Percentiles rank a stretch among this genome's conserved stretches.
phyloP scores from a whole-genome alignment of 2,888 invertebrate genomes.

The Cheilosia impressa region DNA sequence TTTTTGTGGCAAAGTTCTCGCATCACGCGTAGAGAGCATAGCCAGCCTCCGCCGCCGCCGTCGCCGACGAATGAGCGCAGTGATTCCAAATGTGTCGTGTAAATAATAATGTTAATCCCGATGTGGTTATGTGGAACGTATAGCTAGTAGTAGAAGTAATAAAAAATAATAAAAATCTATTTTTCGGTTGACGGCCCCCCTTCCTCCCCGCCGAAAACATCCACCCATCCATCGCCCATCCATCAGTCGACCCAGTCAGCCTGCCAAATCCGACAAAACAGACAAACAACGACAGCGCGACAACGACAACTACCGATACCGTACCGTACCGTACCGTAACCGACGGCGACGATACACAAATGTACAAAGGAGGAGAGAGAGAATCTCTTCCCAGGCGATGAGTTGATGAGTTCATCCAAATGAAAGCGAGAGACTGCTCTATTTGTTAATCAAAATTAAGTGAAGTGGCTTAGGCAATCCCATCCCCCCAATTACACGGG shows the following conservation, averaged over 20 bases:
- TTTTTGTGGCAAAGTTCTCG: slow-evolving; percentile 29
- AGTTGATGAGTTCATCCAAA: slow-evolving; percentile 74
- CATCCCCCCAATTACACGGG: slow-evolving; percentile 50
- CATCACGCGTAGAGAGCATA: neutral
- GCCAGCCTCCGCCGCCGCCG: neutral
- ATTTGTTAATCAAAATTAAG: slow-evolving; percentile 74
- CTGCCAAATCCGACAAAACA: slow-evolving; percentile 46
- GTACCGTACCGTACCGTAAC: slow-evolving; percentile 1
- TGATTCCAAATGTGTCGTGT: slow-evolving; percentile 70
- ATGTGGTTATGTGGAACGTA: slow-evolving; percentile 69
- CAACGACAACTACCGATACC: slow-evolving; percentile 9
- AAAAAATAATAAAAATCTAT: slow-evolving; percentile 66
- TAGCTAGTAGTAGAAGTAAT: slow-evolving; percentile 62
- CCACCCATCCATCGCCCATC: slow-evolving; percentile 77
- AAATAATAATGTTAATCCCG: slow-evolving; percentile 73
- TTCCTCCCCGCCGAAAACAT: slow-evolving; percentile 76
- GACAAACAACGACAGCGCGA: slow-evolving; percentile 1
- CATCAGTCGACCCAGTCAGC: slow-evolving; percentile 39
- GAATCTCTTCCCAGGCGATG: slow-evolving; percentile 65
- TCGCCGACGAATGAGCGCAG: slow-evolving; percentile 9
- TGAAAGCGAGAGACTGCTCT: slow-evolving; percentile 73
- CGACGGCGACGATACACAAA: slow-evolving; percentile 39
- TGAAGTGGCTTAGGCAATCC: slow-evolving; percentile 67
- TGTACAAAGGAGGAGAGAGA: slow-evolving; percentile 64
- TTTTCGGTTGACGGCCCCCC: slow-evolving; percentile 60